Base-by-base conservation (phyloP, 2,113 vertebrate species). In the Apistogramma diplotaenia region DNA sequence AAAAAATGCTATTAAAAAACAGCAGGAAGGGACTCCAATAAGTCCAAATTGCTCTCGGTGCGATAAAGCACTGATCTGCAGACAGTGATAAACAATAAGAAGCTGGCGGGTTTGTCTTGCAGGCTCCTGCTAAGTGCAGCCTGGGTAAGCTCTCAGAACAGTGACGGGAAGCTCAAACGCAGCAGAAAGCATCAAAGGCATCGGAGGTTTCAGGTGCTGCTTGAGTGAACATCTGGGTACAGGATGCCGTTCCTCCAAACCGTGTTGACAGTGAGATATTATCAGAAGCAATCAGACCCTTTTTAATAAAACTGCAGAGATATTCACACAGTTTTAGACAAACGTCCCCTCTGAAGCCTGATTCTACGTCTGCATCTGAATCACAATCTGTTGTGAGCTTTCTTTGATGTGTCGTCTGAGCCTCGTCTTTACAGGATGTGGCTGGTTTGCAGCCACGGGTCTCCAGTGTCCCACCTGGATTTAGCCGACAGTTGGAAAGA, bases 401-500 rank as follows among this genome's bases (percentile, higher is more conserved):
- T 29, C 40, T 70, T 49, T 70, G 25, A 49, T 70, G 43, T 29
- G 46, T 70, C 62, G 49, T 49, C 43, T 70, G 62, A 49, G 16
- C 25, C 62, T 70, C 29, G 23, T 70, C 62, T 25, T 49, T n/a
- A 29, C 25, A 70, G 29, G 62, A 49, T 56, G 71, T 10, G 62
- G 61, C 56, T 71, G 79, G 13, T 78, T 75, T 71, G 2, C 12
- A 65, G 75, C 13, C 40, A 9, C 62, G 19, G 62, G 62, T 13
- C 62, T 49, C 35, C 74, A 10, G 77, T 67, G 73, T 51, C 10
- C 62, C 5, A 1, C 55, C 58, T 29, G 53, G 56, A 62, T 29
- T 51, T 8, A 70, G 60, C 53, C 77, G 76, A 83, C 53, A 85
- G 65, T 58, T 58, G 31, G 21, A 70, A 29, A 43, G 74, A 62